Evolutionary conservation across 92 coral and sea anemone species (phyloP).

Genomic region (Scolanthus callimorphus): DNA sequence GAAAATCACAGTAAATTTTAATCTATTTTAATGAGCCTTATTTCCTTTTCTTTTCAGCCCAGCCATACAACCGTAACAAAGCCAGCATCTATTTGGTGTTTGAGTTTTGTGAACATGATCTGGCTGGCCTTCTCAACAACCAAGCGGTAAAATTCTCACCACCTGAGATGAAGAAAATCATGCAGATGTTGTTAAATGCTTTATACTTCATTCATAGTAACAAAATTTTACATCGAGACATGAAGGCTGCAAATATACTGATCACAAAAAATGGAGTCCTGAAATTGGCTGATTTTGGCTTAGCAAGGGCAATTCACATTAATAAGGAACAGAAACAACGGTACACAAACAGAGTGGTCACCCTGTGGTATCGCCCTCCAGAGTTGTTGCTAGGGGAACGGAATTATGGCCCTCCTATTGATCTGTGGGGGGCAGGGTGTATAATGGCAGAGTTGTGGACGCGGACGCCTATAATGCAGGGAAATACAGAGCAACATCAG

Average conservation of each 20-base stretch:
- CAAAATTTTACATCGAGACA: constrained; percentile 96
- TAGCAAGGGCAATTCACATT: constrained; percentile 92
- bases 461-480: constrained; percentile 97
- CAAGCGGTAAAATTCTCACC: constrained; percentile 81
- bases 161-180: constrained; percentile 91
- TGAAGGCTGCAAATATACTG: constrained; percentile 98
- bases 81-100: constrained; percentile 98
- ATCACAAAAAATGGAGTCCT: constrained; percentile 97
- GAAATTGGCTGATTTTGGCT: constrained; percentile 96
- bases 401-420: constrained; percentile 98
- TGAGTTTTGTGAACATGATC: constrained; percentile 99
- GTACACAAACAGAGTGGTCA: constrained; percentile 95
- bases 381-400: constrained; percentile 93
- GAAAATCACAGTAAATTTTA: too few species aligned
- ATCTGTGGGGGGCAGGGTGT: constrained; percentile 99
- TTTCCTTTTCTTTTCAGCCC: constrained; percentile 49
- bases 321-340: constrained; percentile 91
- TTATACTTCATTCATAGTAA: constrained; percentile 98
- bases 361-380: constrained; percentile 98
- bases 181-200: constrained; percentile 96
- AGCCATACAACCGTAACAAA: constrained; percentile 95
- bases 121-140: constrained; percentile 97
- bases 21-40: too few species aligned
- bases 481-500: constrained; percentile 95
- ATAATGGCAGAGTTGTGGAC: constrained; percentile 99